Percentiles rank a stretch among this genome's conserved stretches.
These are phyloP conservation scores for Anisognathus igniventris DNA, from an alignment of 2,797 vertebrate genomes.

Conservation along the genomic window DNA sequence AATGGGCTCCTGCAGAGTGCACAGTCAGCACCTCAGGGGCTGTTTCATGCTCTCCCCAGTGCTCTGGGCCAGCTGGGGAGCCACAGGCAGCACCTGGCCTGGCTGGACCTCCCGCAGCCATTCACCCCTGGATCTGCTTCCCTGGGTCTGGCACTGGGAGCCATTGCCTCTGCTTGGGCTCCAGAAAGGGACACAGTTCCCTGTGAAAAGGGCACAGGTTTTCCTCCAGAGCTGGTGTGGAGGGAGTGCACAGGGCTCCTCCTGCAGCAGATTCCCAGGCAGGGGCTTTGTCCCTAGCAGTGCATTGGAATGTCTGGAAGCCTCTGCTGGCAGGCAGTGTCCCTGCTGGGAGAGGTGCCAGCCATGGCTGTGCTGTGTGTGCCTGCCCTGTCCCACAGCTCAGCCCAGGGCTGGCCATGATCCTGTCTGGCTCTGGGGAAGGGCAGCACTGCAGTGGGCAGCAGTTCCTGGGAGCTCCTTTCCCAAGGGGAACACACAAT, in stretches of 20 bases:
- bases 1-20: neutral
- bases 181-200: neutral
- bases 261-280: neutral
- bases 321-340: neutral
- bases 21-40: neutral
- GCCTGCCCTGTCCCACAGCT: neutral
- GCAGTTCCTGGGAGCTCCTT: neutral
- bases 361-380: rapidly evolving
- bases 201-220: neutral
- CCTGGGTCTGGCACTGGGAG: neutral
- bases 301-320: neutral
- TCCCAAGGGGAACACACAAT: neutral
- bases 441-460: neutral
- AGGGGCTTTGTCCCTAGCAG: neutral
- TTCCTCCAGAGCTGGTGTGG: neutral
- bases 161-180: neutral
- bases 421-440: rapidly evolving
- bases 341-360: neutral
- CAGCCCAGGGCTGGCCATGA: neutral
- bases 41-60: neutral
- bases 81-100: neutral
- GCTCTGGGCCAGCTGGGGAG: neutral
- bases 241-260: neutral
- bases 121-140: neutral
- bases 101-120: neutral